phyloP scores from a whole-genome alignment of 2,113 vertebrate species.

The Cryptomyrus ogoouensis region DNA sequence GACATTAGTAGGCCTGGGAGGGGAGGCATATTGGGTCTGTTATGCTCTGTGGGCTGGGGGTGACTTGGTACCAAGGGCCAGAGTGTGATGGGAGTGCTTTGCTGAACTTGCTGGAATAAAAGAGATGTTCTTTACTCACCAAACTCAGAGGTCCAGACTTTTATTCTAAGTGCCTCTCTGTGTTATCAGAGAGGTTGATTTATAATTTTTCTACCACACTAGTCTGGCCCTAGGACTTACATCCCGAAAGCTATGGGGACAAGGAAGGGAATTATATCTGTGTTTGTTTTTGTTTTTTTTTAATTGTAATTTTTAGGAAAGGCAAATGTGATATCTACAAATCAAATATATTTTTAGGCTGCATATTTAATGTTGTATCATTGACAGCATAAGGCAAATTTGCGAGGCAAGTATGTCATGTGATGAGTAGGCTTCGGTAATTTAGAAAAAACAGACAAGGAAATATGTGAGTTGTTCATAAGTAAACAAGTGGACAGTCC shows the following conservation, averaged over 20 bases:
- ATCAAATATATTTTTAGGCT: neutral
- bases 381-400: neutral
- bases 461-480: neutral
- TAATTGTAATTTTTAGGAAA: neutral
- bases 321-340: neutral
- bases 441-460: neutral
- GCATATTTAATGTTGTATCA: neutral
- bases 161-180: too few relatives aligned
- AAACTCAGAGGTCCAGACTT: too few relatives aligned
- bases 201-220: too few relatives aligned
- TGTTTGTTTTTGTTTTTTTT: neutral
- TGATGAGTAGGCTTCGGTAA: neutral
- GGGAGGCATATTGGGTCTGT: too few relatives aligned
- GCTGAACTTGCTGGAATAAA: too few relatives aligned
- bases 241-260: neutral
- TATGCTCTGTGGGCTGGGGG: too few relatives aligned
- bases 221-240: neutral
- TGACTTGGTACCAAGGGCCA: too few relatives aligned
- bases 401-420: neutral
- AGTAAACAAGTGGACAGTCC: neutral
- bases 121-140: too few relatives aligned
- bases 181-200: too few relatives aligned
- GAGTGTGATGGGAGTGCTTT: too few relatives aligned
- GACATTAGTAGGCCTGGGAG: too few relatives aligned
- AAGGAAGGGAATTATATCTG: neutral